phyloP scores from a whole-genome alignment of 2,888 invertebrate genomes.

The Malachius bipustulatus region DNA sequence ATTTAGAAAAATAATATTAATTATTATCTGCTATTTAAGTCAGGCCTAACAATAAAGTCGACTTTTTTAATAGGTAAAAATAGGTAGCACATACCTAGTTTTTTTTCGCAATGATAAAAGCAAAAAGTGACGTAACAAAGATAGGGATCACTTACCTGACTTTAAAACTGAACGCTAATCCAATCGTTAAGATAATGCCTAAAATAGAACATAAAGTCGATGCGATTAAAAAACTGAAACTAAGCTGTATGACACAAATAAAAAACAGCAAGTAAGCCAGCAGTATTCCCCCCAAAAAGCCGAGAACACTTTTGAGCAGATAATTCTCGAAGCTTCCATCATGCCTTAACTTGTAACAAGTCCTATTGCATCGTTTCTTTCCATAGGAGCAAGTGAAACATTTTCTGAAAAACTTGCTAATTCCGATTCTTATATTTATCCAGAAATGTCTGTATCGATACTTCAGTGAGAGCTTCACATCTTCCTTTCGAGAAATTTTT shows the following conservation, averaged over 20 bases:
- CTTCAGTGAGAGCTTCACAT: conserved; percentile 36
- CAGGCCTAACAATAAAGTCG: too few species aligned
- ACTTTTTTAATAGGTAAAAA: too few species aligned
- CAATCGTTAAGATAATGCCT: conserved; percentile 51
- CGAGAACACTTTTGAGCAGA: conserved; percentile 49
- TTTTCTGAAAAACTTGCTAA: conserved; percentile 33
- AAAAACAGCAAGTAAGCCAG: conserved; percentile 55
- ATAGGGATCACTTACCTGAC: conserved; percentile 38
- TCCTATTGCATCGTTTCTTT: conserved; percentile 24
- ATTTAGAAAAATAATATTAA: too few species aligned
- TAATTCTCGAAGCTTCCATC: conserved; percentile 49
- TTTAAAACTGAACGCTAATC: conserved; percentile 51
- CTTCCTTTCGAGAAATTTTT: conserved; percentile 35
- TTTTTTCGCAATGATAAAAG: too few species aligned
- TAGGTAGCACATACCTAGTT: too few species aligned
- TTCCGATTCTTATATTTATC: conserved; percentile 33
- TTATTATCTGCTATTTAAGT: too few species aligned
- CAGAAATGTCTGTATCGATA: conserved; percentile 41
- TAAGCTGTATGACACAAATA: conserved; percentile 54
- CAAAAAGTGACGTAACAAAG: too few species aligned
- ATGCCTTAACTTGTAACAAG: conserved; percentile 36
- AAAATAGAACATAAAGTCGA: conserved; percentile 50
- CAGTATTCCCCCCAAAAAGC: conserved; percentile 52
- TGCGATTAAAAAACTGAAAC: conserved; percentile 47
- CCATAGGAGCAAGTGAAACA: conserved; percentile 26